Evolutionary conservation across 2,888 invertebrate genomes (phyloP), one percentile per base, ranked within the genome.

Genomic region (Perdita meconis): DNA sequence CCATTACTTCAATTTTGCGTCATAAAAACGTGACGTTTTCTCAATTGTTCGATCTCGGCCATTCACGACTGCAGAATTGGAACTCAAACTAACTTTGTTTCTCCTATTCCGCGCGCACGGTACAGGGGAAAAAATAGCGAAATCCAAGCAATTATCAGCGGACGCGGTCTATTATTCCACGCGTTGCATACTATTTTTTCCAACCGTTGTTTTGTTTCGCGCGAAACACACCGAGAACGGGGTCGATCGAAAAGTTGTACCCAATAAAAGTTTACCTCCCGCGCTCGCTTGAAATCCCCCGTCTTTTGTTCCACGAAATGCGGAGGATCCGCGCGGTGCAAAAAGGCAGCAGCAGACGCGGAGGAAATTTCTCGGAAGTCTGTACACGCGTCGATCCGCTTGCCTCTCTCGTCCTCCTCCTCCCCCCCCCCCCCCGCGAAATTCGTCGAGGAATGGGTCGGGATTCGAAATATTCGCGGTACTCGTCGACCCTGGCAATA

Each of bases 1-100:
- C 63, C 74, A 55, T 51, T 66, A 50, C 73, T 69, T 72, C 77
- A 73, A 74, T 80, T 77, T 42, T 55, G 47, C 36, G 42, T 77
- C 66, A 63, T 71, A 66, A 70, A 69, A 65, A 66, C 73, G 60
- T 67, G 77, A 67, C 63, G 51, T 68, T 47, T 55, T 42, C 53
- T 36, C 47, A 61, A 38, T 47, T 61, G 61, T 66, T 80, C 63
- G 42, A 71, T 76, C 72, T 42, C 61, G 42, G 38, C 6, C 30
- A 50, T 36, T 50, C 4, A 36, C 26, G 34, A 53, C 51, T 50
- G 30, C 61, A 55, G 63, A 72, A 61, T 60, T n/a, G 40, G n/a
- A n/a, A 42, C n/a, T 30, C 30, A 6, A 30, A 30, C 3, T 30
- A 30, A 30, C 30, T 30, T 30, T 30, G 30, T 30, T 30, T 6